Evolutionary conservation across 1,140 invertebrate species (phyloP).

Genomic region (Pseudomyrmex flavicornis): DNA sequence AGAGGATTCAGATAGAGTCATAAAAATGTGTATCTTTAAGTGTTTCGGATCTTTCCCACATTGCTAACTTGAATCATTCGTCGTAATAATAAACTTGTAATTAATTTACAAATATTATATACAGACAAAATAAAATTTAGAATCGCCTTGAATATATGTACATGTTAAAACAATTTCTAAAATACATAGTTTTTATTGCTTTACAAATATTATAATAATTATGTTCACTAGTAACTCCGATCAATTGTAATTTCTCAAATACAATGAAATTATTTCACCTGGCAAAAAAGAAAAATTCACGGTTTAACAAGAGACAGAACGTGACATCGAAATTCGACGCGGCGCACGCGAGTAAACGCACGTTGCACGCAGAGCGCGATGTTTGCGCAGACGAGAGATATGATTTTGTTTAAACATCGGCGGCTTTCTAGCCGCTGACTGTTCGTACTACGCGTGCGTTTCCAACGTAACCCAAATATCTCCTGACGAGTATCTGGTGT

Average conservation of each 20-base stretch:
- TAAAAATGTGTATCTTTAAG: not conserved
- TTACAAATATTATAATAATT: no score
- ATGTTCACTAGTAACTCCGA: no score
- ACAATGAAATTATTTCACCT: not conserved
- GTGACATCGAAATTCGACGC: slow-evolving; percentile 40
- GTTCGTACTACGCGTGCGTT: slow-evolving; percentile 1
- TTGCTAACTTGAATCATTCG: not conserved
- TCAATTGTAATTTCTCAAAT: no score
- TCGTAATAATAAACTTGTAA: not conserved
- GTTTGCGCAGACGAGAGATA: slow-evolving; percentile 45
- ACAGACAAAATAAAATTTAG: slow-evolving; percentile 1
- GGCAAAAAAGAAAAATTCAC: not conserved
- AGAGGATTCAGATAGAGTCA: not conserved
- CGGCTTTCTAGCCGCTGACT: slow-evolving; percentile 21
- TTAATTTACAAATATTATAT: not conserved
- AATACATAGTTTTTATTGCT: no score
- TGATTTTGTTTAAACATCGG: slow-evolving; percentile 54
- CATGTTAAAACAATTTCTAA: no score
- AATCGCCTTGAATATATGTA: not conserved
- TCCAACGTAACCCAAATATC: slow-evolving; percentile 44
- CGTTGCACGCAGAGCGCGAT: slow-evolving; percentile 9
- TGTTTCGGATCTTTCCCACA: not conserved
- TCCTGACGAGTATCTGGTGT: slow-evolving; percentile 47
- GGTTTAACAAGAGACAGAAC: not conserved
- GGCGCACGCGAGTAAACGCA: slow-evolving; percentile 19